phyloP scores from a whole-genome alignment of 2,888 invertebrate species.

The Eupeodes luniger region DNA sequence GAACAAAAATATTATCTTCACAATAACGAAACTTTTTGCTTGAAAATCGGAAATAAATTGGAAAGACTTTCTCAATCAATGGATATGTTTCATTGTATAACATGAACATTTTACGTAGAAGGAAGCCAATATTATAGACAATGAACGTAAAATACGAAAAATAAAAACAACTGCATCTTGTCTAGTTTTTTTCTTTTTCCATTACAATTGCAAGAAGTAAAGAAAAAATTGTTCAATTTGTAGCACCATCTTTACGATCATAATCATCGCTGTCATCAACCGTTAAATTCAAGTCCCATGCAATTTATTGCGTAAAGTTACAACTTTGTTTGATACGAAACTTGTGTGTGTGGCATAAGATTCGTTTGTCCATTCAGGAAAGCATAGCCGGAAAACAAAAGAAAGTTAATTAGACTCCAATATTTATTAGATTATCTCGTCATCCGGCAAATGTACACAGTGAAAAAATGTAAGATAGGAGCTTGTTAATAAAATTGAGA shows the following conservation, averaged over 20 bases:
- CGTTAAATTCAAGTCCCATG: constrained; percentile 30
- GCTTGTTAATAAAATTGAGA: too few relatives aligned
- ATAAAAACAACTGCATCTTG: constrained; percentile 27
- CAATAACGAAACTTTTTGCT: not conserved
- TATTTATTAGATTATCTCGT: constrained; percentile 62
- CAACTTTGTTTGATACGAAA: constrained; percentile 15
- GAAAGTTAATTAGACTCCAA: constrained; percentile 67
- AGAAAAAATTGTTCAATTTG: constrained; percentile 36
- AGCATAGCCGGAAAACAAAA: constrained; percentile 57
- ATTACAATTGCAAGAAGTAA: not conserved
- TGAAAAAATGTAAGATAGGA: not conserved
- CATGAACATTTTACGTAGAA: constrained; percentile 3
- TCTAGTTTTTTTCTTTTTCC: constrained; percentile 14
- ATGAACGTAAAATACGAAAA: not conserved
- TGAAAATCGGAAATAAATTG: constrained; percentile 63
- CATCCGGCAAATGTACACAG: constrained; percentile 29
- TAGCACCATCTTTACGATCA: constrained; percentile 44
- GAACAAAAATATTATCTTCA: not conserved
- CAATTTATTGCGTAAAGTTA: constrained; percentile 57
- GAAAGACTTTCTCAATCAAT: constrained; percentile 32
- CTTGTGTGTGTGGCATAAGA: not conserved
- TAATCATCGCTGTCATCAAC: constrained; percentile 60
- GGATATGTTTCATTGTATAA: constrained; percentile 39
- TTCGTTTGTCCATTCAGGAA: constrained; percentile 34
- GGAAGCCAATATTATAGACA: constrained; percentile 27